These are phyloP conservation scores for Colletes collaris DNA, from an alignment of 2,888 invertebrate species.

Conservation along the genomic window DNA sequence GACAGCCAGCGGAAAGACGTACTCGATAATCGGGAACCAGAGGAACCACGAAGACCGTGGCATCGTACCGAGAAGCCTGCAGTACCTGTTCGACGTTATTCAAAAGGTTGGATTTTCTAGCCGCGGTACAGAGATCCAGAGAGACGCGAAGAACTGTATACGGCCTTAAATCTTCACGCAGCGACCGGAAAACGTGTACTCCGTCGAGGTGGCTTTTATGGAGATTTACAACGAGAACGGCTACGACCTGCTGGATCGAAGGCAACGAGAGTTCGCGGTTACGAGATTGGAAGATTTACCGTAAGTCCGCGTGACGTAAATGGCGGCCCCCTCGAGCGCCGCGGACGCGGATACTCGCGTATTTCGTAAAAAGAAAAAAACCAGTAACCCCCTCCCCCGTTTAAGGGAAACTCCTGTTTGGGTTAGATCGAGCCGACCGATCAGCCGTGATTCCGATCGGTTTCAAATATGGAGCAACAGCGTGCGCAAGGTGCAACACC, in stretches of 20 bases:
- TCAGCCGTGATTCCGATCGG: conserved; percentile 46
- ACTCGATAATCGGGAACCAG: conserved; percentile 84
- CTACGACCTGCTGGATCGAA: conserved; percentile 84
- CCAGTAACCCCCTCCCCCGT: conserved; percentile 25
- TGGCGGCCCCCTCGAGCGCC: conserved; percentile 21
- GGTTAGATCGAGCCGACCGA: conserved; percentile 20
- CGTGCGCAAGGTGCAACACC: conserved; percentile 21
- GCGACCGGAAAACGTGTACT: conserved; percentile 78
- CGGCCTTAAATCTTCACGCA: conserved; percentile 59
- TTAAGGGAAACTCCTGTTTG: conserved; percentile 33
- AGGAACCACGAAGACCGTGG: conserved; percentile 82
- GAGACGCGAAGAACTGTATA: background rate
- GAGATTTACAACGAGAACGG: conserved; percentile 85
- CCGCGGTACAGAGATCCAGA: conserved; percentile 15
- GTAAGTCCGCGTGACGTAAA: conserved; percentile 77
- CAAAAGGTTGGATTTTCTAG: conserved; percentile 76
- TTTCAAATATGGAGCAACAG: conserved; percentile 53
- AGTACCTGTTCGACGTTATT: conserved; percentile 83
- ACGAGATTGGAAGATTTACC: conserved; percentile 83
- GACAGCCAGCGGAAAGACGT: conserved; percentile 86
- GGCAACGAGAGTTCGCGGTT: conserved; percentile 58
- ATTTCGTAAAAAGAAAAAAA: conserved; percentile 60
- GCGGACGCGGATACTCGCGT: conserved; percentile 16
- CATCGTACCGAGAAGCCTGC: conserved; percentile 84
- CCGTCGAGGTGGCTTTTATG: conserved; percentile 84